These are phyloP conservation scores for Rhopilema esculentum DNA, from an alignment of 30 jellyfish, hydroid and myxozoan species.

Conservation along the genomic window DNA sequence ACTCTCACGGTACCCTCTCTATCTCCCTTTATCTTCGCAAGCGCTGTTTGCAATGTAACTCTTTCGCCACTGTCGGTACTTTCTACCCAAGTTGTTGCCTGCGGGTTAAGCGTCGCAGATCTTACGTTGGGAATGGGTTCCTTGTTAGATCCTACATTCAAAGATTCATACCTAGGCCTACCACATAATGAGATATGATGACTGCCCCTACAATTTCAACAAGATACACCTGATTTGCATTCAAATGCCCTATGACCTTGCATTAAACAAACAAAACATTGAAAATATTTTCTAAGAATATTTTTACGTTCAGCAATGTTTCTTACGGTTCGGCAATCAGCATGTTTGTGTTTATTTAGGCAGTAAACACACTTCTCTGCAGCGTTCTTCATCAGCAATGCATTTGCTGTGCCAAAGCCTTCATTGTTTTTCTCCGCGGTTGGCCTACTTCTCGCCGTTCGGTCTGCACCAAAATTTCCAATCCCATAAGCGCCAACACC, in stretches of 20 bases:
- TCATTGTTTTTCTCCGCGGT: neutral
- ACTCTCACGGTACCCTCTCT: constrained; percentile 25
- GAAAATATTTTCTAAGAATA: constrained; percentile 6
- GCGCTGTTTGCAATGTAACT: constrained; percentile 31
- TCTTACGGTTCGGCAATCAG: neutral
- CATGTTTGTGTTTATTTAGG: neutral
- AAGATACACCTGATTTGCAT: neutral
- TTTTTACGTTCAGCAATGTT: constrained; percentile 9
- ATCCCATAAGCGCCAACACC: neutral
- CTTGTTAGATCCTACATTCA: neutral
- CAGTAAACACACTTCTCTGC: constrained; percentile 1
- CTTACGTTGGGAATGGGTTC: neutral
- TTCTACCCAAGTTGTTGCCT: constrained; percentile 30
- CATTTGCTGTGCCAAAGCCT: constrained; percentile 8
- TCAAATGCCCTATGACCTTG: constrained; percentile 50
- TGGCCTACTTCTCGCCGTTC: neutral
- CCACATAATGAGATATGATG: constrained; percentile 13
- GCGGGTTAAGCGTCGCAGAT: constrained; percentile 12
- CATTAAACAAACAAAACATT: constrained; percentile 21
- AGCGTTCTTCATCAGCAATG: neutral
- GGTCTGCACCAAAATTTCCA: neutral
- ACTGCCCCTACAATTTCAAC: neutral
- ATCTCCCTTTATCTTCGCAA: neutral
- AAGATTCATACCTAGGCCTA: neutral
- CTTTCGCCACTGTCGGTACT: constrained; percentile 8